phyloP scores from a whole-genome alignment of 2,888 invertebrate genomes.

The Dicyrtomina minuta region DNA sequence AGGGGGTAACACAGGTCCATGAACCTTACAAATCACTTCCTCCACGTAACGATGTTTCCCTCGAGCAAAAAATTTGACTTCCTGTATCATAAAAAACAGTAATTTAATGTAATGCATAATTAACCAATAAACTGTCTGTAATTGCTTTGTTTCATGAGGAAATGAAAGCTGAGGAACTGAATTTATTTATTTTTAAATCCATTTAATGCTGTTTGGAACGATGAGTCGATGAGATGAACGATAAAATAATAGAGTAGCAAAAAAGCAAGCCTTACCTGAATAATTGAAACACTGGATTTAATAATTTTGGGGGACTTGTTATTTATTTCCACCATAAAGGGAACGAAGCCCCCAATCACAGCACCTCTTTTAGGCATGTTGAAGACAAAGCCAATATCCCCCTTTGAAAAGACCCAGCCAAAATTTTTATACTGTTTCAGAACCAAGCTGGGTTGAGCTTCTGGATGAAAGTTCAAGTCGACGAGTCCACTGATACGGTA shows the following conservation, averaged over 20 bases:
- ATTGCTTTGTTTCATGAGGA: too few species aligned
- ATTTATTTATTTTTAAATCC: too few species aligned
- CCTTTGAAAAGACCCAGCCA: neutral
- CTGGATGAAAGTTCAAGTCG: neutral
- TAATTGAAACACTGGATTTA: neutral
- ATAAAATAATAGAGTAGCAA: too few species aligned
- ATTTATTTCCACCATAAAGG: neutral
- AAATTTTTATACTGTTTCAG: neutral
- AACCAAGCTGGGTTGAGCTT: neutral
- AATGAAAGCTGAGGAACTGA: too few species aligned
- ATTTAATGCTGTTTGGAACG: too few species aligned
- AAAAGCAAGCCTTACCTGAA: slow-evolving; percentile 9
- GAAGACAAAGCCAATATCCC: neutral
- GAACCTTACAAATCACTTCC: neutral
- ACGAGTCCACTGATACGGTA: neutral
- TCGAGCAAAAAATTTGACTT: neutral
- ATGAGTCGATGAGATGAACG: too few species aligned
- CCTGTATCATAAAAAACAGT: neutral
- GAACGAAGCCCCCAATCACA: neutral
- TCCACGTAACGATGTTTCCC: neutral
- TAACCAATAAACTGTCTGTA: too few species aligned
- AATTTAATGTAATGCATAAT: too few species aligned
- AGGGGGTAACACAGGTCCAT: neutral
- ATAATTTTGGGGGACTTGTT: neutral
- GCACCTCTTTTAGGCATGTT: neutral